These are phyloP conservation scores for Nysson spinosus DNA, from an alignment of 2,888 invertebrate species.

Conservation along the genomic window DNA sequence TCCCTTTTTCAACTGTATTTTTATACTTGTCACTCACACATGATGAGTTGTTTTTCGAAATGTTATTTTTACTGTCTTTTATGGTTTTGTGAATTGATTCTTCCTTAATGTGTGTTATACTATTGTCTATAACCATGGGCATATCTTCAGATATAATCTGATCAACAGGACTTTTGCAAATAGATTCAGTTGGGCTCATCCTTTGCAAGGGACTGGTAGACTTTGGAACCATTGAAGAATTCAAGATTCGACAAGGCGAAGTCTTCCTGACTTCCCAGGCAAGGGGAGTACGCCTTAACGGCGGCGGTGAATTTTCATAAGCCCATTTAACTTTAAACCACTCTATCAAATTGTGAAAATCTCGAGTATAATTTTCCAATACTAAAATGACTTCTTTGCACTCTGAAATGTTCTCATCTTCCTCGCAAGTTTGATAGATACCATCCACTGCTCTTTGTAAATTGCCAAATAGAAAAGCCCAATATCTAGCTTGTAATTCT, in stretches of 20 bases:
- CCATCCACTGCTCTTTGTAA: conserved; percentile 95
- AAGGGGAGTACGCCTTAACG: conserved; percentile 91
- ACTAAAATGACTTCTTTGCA: conserved; percentile 98
- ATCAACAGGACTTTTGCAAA: conserved; percentile 73
- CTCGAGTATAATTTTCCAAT: conserved; percentile 94
- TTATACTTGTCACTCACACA: conserved; percentile 61
- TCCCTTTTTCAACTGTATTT: conserved; percentile 52
- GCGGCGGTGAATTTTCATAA: conserved; percentile 92
- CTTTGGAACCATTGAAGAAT: conserved; percentile 64
- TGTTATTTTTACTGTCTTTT: conserved; percentile 69
- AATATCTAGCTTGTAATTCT: conserved; percentile 94
- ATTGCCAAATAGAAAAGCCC: conserved; percentile 97
- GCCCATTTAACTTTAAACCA: conserved; percentile 96
- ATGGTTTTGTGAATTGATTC: conserved; percentile 74
- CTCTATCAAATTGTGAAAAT: conserved; percentile 95
- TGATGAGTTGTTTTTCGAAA: conserved; percentile 58
- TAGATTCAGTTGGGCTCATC: conserved; percentile 65
- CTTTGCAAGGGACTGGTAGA: conserved; percentile 77
- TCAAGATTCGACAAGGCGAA: conserved; percentile 77
- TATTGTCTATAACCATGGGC: conserved; percentile 52
- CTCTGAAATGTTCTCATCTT: conserved; percentile 94
- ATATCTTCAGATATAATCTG: conserved; percentile 74
- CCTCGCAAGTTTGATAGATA: conserved; percentile 97
- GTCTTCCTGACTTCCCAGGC: conserved; percentile 98
- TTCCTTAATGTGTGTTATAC: conserved; percentile 53